A percentile compares a stretch with the other conserved stretches of the same genome.
These are phyloP conservation scores for Eurytoma californica DNA, from an alignment of 2,888 invertebrate species.

Conservation along the genomic window DNA sequence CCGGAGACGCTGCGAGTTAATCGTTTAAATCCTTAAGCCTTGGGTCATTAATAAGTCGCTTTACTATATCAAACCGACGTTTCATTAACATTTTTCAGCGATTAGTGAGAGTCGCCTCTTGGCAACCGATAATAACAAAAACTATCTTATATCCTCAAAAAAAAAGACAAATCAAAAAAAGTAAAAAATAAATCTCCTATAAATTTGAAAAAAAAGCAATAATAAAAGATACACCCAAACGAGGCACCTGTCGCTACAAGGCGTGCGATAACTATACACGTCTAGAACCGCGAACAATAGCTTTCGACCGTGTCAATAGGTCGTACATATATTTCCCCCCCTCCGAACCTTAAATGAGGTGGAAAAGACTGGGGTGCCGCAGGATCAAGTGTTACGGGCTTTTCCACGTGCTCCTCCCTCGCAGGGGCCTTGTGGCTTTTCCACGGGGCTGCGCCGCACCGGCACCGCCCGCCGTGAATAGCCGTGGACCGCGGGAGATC, in stretches of 20 bases:
- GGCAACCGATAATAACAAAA: neutral
- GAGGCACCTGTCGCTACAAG: conserved; percentile 26
- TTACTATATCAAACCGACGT: conserved; percentile 46
- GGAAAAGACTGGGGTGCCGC: conserved; percentile 12
- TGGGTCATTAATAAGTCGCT: conserved; percentile 47
- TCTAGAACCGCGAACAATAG: conserved; percentile 17
- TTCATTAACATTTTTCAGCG: conserved; percentile 50
- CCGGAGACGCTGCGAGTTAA: conserved; percentile 17
- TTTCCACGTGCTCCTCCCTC: conserved; percentile 41
- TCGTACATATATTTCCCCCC: conserved; percentile 12
- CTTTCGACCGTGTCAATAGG: conserved; percentile 34
- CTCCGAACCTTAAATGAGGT: conserved; percentile 20
- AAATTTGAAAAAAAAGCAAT: neutral
- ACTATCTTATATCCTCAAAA: too few relatives aligned
- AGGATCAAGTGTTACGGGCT: conserved; percentile 1
- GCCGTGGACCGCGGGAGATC: conserved; percentile 59
- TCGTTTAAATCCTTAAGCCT: conserved; percentile 51
- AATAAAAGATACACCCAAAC: neutral
- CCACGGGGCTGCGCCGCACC: neutral
- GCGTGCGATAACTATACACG: neutral
- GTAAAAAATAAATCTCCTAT: neutral
- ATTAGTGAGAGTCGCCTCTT: conserved; percentile 24
- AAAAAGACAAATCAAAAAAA: conserved; percentile 1
- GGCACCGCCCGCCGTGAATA: conserved; percentile 66
- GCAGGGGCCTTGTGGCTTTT: neutral